Percentiles rank a stretch among this genome's conserved stretches.
phyloP scores from a whole-genome alignment of 2,797 vertebrate species.

The Peromyscus aztecus region DNA sequence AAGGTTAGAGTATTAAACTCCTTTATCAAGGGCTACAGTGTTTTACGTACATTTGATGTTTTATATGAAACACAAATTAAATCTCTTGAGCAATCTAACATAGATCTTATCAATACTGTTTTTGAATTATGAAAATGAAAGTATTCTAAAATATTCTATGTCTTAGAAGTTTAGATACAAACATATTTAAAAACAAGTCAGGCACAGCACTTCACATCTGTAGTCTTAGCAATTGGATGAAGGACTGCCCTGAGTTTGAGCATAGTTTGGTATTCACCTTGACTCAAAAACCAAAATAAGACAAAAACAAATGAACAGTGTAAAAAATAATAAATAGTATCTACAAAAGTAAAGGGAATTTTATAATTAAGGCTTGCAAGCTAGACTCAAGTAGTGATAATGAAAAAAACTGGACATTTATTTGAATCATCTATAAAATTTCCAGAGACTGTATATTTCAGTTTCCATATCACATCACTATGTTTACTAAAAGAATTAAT shows the following conservation, averaged over 20 bases:
- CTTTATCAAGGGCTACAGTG: not conserved
- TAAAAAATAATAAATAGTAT: not conserved
- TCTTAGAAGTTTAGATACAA: constrained; percentile 35
- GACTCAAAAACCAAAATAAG: not conserved
- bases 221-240: not conserved
- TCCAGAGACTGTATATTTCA: not conserved
- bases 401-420: not conserved
- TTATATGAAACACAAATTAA: not conserved
- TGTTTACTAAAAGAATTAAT: not conserved
- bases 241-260: too few relatives aligned
- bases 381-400: constrained; percentile 55
- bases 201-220: too few relatives aligned
- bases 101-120: constrained; percentile 51
- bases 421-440: constrained; percentile 1
- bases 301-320: not conserved
- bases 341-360: constrained; percentile 52
- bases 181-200: not conserved
- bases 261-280: not conserved
- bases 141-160: not conserved
- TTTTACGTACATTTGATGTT: constrained; percentile 50
- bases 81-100: constrained; percentile 46
- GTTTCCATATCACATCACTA: not conserved
- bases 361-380: constrained; percentile 25
- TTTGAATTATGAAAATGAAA: constrained; percentile 29
- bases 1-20: not conserved